phyloP scores from a whole-genome alignment of 2,888 invertebrate species.

The Aproaerema taeniolella region DNA sequence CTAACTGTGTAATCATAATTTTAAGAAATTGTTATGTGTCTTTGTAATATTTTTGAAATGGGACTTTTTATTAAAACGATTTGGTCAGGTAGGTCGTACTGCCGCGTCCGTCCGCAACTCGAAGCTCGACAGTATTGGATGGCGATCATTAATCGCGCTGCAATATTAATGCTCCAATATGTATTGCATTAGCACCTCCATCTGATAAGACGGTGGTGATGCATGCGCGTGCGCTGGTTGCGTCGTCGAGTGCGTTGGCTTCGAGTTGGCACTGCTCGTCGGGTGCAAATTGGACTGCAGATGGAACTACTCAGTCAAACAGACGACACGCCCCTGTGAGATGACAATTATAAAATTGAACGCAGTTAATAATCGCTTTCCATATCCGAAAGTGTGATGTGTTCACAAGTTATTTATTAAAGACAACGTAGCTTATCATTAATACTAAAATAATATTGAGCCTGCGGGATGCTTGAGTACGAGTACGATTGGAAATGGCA shows the following conservation, averaged over 20 bases:
- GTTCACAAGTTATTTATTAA: no score
- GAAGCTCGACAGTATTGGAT: conserved; percentile 23
- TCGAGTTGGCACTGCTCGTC: no score
- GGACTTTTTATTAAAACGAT: no score
- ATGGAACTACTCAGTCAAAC: neutral
- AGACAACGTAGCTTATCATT: no score
- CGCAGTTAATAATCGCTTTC: conserved; percentile 14
- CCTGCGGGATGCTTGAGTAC: no score
- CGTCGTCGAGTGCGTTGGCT: neutral
- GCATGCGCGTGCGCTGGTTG: neutral
- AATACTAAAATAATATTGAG: no score
- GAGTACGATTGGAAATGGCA: no score
- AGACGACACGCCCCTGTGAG: conserved; percentile 15
- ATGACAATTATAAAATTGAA: conserved; percentile 20
- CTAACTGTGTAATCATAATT: no score
- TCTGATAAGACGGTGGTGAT: conserved; percentile 21
- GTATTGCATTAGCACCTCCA: conserved; percentile 28
- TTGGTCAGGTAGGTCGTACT: neutral
- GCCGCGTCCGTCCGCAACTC: neutral
- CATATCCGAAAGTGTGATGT: conserved; percentile 13
- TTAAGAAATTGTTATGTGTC: no score
- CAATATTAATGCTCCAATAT: conserved; percentile 38
- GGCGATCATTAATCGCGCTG: conserved; percentile 21
- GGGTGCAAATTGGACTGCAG: no score
- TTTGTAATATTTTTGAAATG: no score